Evolutionary conservation across 2,113 vertebrate species (phyloP).

Genomic region (Rhegmatorhina hoffmannsi): DNA sequence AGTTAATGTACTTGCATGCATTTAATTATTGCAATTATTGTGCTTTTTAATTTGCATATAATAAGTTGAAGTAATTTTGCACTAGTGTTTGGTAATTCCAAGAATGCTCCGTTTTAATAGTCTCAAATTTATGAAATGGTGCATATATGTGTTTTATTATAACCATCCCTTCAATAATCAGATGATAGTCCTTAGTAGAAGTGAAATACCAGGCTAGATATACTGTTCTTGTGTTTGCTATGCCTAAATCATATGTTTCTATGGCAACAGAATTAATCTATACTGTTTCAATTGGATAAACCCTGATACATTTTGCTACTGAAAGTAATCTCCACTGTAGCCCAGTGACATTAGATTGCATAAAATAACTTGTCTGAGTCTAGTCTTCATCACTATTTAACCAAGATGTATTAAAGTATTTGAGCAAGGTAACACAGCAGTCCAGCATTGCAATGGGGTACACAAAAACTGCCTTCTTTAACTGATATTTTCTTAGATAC

Average conservation of each 20-base stretch:
- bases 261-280: conserved; percentile 35
- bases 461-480: neutral
- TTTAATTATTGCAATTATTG: neutral
- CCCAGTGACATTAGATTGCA: conserved; percentile 5
- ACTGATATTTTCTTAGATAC: neutral
- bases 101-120: neutral
- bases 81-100: neutral
- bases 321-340: conserved; percentile 22
- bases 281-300: conserved; percentile 42
- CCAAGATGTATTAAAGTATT: conserved; percentile 10
- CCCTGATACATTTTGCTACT: conserved; percentile 41
- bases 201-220: neutral
- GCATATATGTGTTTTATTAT: neutral
- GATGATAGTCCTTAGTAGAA: neutral
- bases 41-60: neutral
- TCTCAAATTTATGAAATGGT: neutral
- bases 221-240: neutral
- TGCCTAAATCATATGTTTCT: conserved; percentile 11
- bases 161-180: neutral
- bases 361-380: conserved; percentile 45
- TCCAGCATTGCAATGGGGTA: neutral
- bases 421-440: neutral
- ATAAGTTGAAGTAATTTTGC: neutral
- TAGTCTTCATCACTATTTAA: conserved; percentile 24
- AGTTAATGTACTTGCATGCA: neutral